A percentile compares a stretch with the other conserved stretches of the same genome.
Conservation (phyloP, 1,140 invertebrate genomes). For the Bombus balteatus region DNA sequence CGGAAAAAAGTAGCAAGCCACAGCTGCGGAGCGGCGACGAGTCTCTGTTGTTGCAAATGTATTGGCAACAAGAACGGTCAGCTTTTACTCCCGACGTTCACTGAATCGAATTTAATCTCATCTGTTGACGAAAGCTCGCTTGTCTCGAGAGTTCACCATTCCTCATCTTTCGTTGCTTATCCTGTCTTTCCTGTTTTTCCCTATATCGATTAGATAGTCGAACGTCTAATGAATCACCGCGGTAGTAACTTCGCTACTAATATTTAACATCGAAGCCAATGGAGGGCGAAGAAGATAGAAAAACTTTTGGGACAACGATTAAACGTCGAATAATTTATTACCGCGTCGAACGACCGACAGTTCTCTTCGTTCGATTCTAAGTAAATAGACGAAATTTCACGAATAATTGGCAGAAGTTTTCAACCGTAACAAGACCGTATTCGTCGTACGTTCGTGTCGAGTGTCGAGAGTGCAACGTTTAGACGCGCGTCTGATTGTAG, state of each 20-base stretch:
- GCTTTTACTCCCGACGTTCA: not conserved
- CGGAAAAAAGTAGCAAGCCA: slow-evolving; percentile 49
- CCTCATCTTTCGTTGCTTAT: not conserved
- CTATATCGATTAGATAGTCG: not conserved
- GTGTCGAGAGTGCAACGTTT: no score
- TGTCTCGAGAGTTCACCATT: no score
- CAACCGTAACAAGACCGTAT: no score
- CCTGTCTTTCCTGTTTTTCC: no score
- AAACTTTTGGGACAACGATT: not conserved
- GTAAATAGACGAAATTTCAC: no score
- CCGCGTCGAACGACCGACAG: no score
- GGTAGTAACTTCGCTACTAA: not conserved
- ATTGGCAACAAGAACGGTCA: slow-evolving; percentile 3
- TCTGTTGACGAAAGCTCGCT: not conserved
- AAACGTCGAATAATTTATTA: no score
- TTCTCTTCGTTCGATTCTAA: no score
- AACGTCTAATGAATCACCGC: not conserved
- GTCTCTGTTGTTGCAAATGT: slow-evolving; percentile 5
- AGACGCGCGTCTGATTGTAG: not conserved
- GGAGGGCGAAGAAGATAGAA: not conserved
- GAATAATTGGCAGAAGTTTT: no score
- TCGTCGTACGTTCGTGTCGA: no score
- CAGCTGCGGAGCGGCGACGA: not conserved
- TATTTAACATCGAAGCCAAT: not conserved
- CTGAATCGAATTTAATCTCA: slow-evolving; percentile 7